Percentiles rank a stretch among this genome's conserved stretches.
Evolutionary conservation across 2,888 invertebrate species (phyloP).

Genomic region (Boloria selene): DNA sequence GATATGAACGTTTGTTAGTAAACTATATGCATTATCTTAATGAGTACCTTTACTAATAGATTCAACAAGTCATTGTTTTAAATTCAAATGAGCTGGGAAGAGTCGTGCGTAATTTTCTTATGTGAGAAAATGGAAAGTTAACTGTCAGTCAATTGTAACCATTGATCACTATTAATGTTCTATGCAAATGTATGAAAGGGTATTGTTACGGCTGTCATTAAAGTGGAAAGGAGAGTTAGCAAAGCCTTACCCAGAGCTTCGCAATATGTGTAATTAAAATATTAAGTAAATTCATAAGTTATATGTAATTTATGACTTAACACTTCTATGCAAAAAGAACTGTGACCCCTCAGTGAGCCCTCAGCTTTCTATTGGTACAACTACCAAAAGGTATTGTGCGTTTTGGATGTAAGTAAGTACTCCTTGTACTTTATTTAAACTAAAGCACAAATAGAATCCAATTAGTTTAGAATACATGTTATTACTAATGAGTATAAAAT

Average conservation of each 20-base stretch:
- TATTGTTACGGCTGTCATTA: constrained; percentile 35
- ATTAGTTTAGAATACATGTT: too few relatives aligned
- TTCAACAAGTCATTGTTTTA: constrained; percentile 57
- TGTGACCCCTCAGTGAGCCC: too few relatives aligned
- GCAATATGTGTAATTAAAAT: constrained; percentile 8
- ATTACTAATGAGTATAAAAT: too few relatives aligned
- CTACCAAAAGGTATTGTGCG: too few relatives aligned
- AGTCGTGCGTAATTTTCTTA: constrained; percentile 42
- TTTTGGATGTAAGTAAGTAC: too few relatives aligned
- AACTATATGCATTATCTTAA: constrained; percentile 42
- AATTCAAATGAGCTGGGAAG: constrained; percentile 51
- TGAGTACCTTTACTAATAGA: constrained; percentile 47
- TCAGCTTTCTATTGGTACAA: too few relatives aligned
- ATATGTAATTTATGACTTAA: too few relatives aligned
- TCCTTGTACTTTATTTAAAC: too few relatives aligned
- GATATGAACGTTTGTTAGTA: constrained; percentile 53
- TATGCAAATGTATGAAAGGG: constrained; percentile 41
- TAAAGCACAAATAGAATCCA: too few relatives aligned
- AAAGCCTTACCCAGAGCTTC: constrained; percentile 8
- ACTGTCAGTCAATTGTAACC: constrained; percentile 39
- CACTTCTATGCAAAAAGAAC: too few relatives aligned
- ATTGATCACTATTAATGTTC: constrained; percentile 38
- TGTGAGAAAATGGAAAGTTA: constrained; percentile 52
- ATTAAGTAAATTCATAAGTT: not conserved
- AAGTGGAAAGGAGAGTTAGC: constrained; percentile 29